Conservation (phyloP, 2,888 invertebrate species). For the Caenorhabditis auriculariae region DNA sequence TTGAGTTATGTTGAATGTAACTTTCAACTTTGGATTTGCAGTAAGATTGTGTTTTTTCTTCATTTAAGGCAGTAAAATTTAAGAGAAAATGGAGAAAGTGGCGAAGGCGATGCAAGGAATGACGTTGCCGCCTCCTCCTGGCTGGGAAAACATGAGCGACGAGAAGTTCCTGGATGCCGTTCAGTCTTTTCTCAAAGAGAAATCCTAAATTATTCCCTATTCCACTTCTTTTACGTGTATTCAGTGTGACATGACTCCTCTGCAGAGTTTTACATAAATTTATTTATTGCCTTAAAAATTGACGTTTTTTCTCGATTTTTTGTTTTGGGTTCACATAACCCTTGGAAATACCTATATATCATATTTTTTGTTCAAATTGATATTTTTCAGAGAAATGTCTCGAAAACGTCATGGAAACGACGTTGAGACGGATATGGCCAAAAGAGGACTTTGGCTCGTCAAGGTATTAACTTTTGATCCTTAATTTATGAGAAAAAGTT, state of each 20-base stretch:
- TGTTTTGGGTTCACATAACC: not conserved
- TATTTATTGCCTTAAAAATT: not conserved
- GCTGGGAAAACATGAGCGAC: constrained; percentile 35
- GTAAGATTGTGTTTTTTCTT: not conserved
- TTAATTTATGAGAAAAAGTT: too few species aligned
- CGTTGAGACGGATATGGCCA: constrained; percentile 49
- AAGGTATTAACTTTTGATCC: too few species aligned
- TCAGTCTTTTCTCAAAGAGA: constrained; percentile 5
- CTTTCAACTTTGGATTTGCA: too few species aligned
- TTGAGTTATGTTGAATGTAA: too few species aligned
- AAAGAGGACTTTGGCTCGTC: constrained; percentile 59
- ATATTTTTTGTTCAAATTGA: not conserved
- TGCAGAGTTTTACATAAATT: not conserved
- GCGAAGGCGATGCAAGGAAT: constrained; percentile 31
- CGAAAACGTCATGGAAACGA: constrained; percentile 15
- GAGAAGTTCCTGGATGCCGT: constrained; percentile 22
- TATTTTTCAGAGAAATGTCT: too few species aligned
- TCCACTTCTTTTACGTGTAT: not conserved
- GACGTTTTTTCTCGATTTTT: not conserved
- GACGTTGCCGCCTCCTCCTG: constrained; percentile 31
- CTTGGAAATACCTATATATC: not conserved
- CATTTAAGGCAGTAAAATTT: constrained; percentile 3
- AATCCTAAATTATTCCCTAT: not conserved
- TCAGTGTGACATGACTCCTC: not conserved
- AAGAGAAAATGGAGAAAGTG: constrained; percentile 34